phyloP scores from a whole-genome alignment of 2,888 invertebrate genomes.

The Gandaritis pyraliata region DNA sequence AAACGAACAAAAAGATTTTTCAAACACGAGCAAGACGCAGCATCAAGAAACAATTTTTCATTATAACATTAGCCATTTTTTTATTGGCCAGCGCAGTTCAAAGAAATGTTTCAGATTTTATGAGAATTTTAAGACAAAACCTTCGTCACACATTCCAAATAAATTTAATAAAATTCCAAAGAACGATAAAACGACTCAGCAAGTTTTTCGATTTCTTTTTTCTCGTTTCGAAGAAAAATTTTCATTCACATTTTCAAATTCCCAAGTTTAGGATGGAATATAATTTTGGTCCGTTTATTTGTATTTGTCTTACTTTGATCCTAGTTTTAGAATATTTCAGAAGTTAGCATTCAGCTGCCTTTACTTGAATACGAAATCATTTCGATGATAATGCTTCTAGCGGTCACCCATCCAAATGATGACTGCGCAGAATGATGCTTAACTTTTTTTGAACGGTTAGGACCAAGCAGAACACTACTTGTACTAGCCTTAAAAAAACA shows the following conservation, averaged over 20 bases:
- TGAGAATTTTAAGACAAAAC: conserved; percentile 32
- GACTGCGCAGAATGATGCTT: no score
- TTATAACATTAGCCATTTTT: not conserved
- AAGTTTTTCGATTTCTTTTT: conserved; percentile 32
- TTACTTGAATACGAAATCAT: no score
- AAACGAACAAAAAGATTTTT: no score
- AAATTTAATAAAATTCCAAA: conserved; percentile 41
- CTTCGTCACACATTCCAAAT: conserved; percentile 40
- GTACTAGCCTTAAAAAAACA: conserved; percentile 23
- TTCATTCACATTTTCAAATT: conserved; percentile 31
- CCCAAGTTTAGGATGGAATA: conserved; percentile 25
- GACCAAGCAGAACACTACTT: not conserved
- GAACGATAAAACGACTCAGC: conserved; percentile 30
- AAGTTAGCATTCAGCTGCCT: not conserved
- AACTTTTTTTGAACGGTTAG: not conserved
- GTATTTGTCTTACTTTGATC: not conserved
- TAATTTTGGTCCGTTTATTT: not conserved
- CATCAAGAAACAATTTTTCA: conserved; percentile 7
- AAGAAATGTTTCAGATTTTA: conserved; percentile 34
- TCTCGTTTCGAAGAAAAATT: conserved; percentile 32
- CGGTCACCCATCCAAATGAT: no score
- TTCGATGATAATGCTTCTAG: no score
- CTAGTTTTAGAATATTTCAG: not conserved
- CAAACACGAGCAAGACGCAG: not conserved
- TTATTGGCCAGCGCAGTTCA: not conserved